Conservation (phyloP, 1,140 invertebrate genomes). For the Drosophila trapezifrons region DNA sequence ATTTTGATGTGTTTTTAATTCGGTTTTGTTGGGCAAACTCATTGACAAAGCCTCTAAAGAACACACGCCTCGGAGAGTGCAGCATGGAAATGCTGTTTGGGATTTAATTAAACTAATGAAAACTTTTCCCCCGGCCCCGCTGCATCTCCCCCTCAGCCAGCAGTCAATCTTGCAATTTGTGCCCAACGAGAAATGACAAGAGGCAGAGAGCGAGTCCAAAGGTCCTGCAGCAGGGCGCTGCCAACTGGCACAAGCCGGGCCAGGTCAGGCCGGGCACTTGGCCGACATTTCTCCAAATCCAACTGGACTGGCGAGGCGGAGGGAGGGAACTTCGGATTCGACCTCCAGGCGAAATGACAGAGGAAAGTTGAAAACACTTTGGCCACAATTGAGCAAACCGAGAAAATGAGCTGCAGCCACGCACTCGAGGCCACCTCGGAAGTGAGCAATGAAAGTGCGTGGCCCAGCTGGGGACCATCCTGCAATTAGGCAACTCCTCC, state of each 20-base stretch:
- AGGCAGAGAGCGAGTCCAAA: conserved; percentile 27
- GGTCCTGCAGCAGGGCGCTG: conserved; percentile 23
- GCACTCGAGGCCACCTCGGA: conserved; percentile 36
- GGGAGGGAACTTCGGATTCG: conserved; percentile 31
- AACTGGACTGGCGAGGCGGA: conserved; percentile 25
- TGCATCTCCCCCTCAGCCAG: conserved; percentile 7
- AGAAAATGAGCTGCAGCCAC: conserved; percentile 47
- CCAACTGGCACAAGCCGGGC: conserved; percentile 37
- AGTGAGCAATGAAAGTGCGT: conserved; percentile 69
- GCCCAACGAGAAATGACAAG: conserved; percentile 52
- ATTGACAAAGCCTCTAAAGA: conserved; percentile 71
- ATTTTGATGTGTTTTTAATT: conserved; percentile 79
- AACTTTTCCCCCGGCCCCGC: conserved; percentile 57
- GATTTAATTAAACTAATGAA: conserved; percentile 82
- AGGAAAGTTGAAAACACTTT: conserved; percentile 67
- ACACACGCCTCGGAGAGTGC: conserved; percentile 29
- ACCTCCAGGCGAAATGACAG: conserved; percentile 48
- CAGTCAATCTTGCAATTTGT: conserved; percentile 75
- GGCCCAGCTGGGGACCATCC: conserved; percentile 27
- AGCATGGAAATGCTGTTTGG: conserved; percentile 63
- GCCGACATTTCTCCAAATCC: conserved; percentile 64
- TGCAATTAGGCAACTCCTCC: conserved; percentile 56
- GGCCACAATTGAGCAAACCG: conserved; percentile 65
- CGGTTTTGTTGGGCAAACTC: conserved; percentile 68
- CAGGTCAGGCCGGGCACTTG: conserved; percentile 46